phyloP scores from a whole-genome alignment of 2,113 vertebrate species.

The Mus musculus region DNA sequence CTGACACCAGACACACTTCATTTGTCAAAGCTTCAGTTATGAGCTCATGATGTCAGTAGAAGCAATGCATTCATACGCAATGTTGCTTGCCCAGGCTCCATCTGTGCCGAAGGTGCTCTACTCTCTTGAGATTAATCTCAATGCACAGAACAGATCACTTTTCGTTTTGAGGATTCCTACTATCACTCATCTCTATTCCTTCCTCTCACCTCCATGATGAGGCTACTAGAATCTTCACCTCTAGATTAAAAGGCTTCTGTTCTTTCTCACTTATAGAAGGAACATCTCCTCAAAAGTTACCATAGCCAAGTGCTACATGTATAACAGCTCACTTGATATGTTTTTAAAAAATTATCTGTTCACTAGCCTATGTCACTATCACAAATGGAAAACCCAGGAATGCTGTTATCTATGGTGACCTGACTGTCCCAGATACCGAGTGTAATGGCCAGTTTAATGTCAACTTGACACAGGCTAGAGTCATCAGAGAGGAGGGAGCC shows the following conservation, averaged over 20 bases:
- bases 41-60: slow-evolving; percentile 33
- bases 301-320: not conserved
- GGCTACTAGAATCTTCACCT: not conserved
- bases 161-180: not conserved
- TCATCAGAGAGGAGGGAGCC: not conserved
- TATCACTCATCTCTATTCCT: not conserved
- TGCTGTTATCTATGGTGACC: not conserved
- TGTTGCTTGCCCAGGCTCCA: not conserved
- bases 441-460: not conserved
- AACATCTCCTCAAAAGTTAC: not conserved
- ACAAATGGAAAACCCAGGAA: not conserved
- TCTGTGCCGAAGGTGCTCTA: not conserved
- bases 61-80: not conserved
- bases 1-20: slow-evolving; percentile 49
- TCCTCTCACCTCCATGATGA: not conserved
- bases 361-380: not conserved
- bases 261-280: not conserved
- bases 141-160: not conserved
- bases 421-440: not conserved
- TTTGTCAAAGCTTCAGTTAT: slow-evolving; percentile 50
- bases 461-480: not conserved
- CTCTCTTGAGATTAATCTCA: not conserved
- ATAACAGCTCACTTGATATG: not conserved
- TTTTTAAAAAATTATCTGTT: not conserved
- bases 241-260: not conserved